A percentile compares a stretch with the other conserved stretches of the same genome.
Conservation (phyloP, 2,888 invertebrate species). For the Drosophila yooni region DNA sequence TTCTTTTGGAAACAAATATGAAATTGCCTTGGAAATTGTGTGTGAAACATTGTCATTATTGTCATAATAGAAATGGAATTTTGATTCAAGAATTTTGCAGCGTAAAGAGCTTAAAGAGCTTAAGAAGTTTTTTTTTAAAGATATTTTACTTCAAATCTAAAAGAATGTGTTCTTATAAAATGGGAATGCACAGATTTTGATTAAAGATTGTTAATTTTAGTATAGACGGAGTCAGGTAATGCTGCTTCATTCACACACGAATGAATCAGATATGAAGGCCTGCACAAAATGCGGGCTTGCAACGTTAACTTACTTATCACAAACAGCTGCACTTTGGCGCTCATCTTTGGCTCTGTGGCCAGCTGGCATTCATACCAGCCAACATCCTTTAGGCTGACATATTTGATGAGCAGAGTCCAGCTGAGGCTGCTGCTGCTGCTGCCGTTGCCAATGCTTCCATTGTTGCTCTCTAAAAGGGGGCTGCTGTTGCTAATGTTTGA, state of each 20-base stretch:
- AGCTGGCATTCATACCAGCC: slow-evolving; percentile 97
- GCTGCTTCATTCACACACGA: not conserved
- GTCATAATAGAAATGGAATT: not conserved
- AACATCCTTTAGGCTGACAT: slow-evolving; percentile 93
- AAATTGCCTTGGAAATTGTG: not conserved
- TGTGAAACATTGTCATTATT: not conserved
- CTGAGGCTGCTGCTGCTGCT: slow-evolving; percentile 87
- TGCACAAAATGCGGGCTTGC: not conserved
- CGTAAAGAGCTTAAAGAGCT: not conserved
- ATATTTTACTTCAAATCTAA: not conserved
- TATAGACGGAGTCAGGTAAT: not conserved
- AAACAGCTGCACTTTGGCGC: slow-evolving; percentile 89
- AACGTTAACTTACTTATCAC: slow-evolving; percentile 66
- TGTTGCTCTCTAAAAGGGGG: slow-evolving; percentile 87
- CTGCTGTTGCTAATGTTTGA: slow-evolving; percentile 34
- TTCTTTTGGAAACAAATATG: not conserved
- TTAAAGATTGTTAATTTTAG: not conserved
- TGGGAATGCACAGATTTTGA: not conserved
- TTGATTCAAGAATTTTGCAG: not conserved
- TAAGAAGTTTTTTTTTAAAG: not conserved
- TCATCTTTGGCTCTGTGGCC: slow-evolving; percentile 97
- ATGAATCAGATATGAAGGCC: not conserved
- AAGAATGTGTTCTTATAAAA: not conserved
- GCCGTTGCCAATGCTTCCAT: slow-evolving; percentile 88
- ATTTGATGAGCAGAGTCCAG: slow-evolving; percentile 96